Conservation (phyloP, 2,113 vertebrate species). For the Beaufortia kweichowensis region DNA sequence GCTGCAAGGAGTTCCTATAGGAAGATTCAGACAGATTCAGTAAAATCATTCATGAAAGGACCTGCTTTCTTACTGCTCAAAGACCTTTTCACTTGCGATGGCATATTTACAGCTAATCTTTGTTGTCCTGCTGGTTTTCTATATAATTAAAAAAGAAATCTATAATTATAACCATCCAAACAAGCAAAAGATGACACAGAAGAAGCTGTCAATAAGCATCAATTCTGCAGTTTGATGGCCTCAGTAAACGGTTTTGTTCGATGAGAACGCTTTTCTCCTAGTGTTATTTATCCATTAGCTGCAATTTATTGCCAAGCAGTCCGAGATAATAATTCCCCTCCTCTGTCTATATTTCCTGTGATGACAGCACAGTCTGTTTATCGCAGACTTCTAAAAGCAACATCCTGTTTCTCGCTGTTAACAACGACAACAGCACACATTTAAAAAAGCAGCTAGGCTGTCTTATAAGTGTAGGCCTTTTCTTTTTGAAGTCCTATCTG, state of each 20-base stretch:
- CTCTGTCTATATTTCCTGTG: background rate
- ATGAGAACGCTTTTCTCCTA: background rate
- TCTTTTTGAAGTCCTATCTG: constrained; percentile 19
- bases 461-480: background rate
- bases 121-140: background rate
- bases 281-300: too few species aligned
- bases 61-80: too few species aligned
- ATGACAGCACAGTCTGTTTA: background rate
- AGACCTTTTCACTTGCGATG: background rate
- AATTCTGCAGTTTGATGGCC: too few species aligned
- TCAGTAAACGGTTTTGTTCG: background rate
- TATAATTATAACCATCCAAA: background rate
- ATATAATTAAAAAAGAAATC: background rate
- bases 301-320: background rate
- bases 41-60: too few species aligned
- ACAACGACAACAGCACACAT: background rate
- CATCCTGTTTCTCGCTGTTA: constrained; percentile 24
- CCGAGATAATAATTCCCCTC: background rate
- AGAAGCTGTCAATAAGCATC: background rate
- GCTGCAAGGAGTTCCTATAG: background rate
- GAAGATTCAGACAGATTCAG: background rate
- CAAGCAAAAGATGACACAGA: background rate
- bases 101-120: too few species aligned
- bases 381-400: background rate
- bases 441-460: constrained; percentile 3